A percentile compares a stretch with the other conserved stretches of the same genome.
These are phyloP conservation scores for Scatophagus argus DNA, from an alignment of 2,113 vertebrate genomes.

Conservation along the genomic window DNA sequence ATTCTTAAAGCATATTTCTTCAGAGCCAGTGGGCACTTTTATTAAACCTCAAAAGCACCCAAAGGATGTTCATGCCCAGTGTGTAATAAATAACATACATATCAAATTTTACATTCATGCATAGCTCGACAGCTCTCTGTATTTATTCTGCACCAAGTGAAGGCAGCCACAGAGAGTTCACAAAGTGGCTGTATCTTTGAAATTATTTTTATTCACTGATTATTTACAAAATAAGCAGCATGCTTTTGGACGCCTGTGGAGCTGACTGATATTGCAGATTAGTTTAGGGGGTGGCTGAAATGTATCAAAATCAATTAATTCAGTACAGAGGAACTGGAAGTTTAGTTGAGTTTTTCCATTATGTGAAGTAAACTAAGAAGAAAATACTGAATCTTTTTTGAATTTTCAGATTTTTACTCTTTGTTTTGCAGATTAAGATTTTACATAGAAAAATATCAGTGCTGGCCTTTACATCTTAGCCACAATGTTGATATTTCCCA, in stretches of 20 bases:
- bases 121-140: conserved; percentile 15
- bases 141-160: conserved; percentile 6
- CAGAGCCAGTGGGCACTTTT: conserved; percentile 36
- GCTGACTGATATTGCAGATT: conserved; percentile 1
- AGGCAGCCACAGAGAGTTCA: background rate
- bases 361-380: background rate
- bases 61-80: conserved; percentile 3
- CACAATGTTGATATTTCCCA: background rate
- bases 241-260: background rate
- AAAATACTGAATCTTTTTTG: background rate
- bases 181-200: background rate
- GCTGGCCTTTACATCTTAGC: background rate
- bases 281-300: background rate
- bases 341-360: background rate
- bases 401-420: background rate
- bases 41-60: conserved; percentile 49
- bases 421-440: background rate
- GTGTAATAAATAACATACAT: conserved; percentile 34
- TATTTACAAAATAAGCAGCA: conserved; percentile 13
- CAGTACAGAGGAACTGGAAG: background rate
- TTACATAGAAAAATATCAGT: background rate
- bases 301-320: background rate
- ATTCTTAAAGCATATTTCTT: conserved; percentile 50
- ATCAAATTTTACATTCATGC: conserved; percentile 30
- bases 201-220: conserved; percentile 9